Evolutionary conservation across 1,140 invertebrate species (phyloP), one percentile per base, ranked within the genome.

Genomic region (Drosophila navojoa): DNA sequence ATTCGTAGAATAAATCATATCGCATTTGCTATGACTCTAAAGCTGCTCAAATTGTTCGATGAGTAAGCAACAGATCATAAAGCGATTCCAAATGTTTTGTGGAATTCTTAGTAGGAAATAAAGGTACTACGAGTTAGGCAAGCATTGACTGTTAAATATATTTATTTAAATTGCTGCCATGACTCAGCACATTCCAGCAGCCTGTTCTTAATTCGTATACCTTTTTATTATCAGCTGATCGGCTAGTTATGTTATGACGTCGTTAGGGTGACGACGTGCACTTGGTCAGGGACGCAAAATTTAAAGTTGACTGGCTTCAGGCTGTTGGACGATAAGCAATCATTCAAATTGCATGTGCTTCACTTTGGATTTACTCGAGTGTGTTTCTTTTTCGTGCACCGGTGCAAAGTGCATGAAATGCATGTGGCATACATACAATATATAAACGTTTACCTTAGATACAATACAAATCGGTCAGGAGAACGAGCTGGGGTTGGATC

Each of bases 201-300:
- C 38, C 40, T 49, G 19, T 25, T 40, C 40, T 3, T 44, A 13
- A 15, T 44, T 44, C n/a, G 13, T 38, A 38, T 38, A 4, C 35
- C 35, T 38, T 42, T 42, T 69, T 73, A 44, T 54, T 32, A 60
- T 68, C 49, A 59, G 29, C 38, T 52, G 50, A 49, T 61, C 27
- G 15, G 42, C 42, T 15, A 29, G 49, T 40, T 68, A 50, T 68
- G 49, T 40, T 68, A 50, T 68, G 70, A 68, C 64, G 64, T 54
- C 45, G 11, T 40, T 15, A n/a, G 10, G 29, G 63, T 35, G 70
- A 47, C 70, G 86, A 87, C 82, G 82, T 87, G 82, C 82, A 69
- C 52, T 89, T 74, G 69, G 76, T 57, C 84, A 87, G 84, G 82
- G 71, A 72, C 75, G 38, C 53, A 49, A 54, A 68, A 27, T 27